Conservation (phyloP, 2,113 vertebrate genomes). For the Scolopax mira region DNA sequence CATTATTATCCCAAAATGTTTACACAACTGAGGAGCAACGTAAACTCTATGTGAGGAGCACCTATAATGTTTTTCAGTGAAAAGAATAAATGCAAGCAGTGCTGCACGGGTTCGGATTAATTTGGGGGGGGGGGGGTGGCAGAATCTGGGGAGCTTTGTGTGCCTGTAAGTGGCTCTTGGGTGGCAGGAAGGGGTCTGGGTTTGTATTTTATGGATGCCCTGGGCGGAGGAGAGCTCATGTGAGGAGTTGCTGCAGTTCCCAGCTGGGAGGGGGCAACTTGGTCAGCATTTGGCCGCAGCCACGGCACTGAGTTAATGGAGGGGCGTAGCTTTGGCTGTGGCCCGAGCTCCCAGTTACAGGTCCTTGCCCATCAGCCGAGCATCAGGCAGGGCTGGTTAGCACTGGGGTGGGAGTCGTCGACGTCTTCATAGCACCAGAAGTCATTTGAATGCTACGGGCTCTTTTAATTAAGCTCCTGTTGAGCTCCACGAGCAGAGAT, state of each 20-base stretch:
- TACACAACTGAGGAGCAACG: not conserved
- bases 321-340: not conserved
- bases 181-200: not conserved
- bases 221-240: not conserved
- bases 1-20: not conserved
- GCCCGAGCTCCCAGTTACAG: not conserved
- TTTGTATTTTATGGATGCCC: not conserved
- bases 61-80: not conserved
- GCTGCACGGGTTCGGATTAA: not conserved
- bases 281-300: not conserved
- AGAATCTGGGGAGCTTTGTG: not conserved
- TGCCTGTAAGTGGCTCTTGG: not conserved
- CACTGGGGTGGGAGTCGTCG: not conserved
- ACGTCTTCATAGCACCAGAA: not conserved
- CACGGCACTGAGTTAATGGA: not conserved
- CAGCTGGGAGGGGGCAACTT: conserved; percentile 27
- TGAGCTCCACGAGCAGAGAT: not conserved
- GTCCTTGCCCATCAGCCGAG: not conserved
- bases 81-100: not conserved
- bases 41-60: not conserved
- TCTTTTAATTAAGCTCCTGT: conserved; percentile 24
- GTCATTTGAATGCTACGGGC: conserved; percentile 14
- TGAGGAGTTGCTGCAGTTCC: not conserved
- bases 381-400: not conserved
- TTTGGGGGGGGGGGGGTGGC: not conserved